Conservation (phyloP, 2,113 vertebrate genomes). For the Eurypyga helias region DNA sequence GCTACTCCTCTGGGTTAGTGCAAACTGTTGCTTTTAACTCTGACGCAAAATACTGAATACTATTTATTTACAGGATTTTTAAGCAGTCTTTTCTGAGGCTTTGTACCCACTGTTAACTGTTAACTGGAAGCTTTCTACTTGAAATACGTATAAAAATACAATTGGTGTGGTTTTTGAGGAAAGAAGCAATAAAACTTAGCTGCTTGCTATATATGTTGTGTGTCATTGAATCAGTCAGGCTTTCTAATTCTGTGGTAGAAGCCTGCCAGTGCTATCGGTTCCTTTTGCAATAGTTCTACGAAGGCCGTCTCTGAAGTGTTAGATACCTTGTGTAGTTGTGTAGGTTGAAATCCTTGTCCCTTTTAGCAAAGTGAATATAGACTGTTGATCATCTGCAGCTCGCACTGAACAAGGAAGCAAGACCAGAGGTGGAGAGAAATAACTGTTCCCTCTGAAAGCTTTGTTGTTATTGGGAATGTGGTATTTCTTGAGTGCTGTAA, state of each 20-base stretch:
- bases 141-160: neutral
- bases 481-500: neutral
- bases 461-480: neutral
- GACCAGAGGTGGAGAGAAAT: neutral
- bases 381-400: neutral
- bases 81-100: neutral
- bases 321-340: neutral
- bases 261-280: neutral
- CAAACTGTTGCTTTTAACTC: neutral
- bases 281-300: neutral
- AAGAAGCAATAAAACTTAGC: neutral
- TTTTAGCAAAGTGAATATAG: neutral
- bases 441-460: neutral
- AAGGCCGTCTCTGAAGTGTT: neutral
- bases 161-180: neutral
- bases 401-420: neutral
- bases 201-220: neutral
- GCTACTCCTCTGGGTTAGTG: neutral
- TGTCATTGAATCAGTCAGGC: neutral
- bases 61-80: neutral
- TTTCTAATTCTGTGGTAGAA: neutral
- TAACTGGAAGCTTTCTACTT: neutral
- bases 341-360: neutral
- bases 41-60: neutral
- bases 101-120: neutral